phyloP scores from a whole-genome alignment of 2,113 vertebrate species.

The Panthera tigris region DNA sequence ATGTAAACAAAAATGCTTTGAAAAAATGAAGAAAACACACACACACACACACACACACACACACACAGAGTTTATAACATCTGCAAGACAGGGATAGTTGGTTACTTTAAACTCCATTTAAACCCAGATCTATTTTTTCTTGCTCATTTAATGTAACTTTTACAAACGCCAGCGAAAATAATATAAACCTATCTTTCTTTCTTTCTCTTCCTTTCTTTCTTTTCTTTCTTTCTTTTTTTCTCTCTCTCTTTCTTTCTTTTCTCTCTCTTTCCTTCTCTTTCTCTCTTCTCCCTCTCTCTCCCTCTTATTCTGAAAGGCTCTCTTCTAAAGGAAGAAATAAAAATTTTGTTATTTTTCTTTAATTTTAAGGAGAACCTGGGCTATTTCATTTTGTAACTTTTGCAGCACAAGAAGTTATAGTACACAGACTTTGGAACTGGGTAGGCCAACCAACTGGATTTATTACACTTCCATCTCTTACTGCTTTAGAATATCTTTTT shows the following conservation, averaged over 20 bases:
- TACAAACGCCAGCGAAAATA: neutral
- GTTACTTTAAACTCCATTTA: neutral
- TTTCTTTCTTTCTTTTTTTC: neutral
- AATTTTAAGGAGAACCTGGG: neutral
- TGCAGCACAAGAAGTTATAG: neutral
- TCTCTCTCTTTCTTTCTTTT: too few species aligned
- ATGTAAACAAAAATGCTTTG: conserved; percentile 29
- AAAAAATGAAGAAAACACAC: neutral
- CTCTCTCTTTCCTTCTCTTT: neutral
- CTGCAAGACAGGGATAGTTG: neutral
- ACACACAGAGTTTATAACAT: neutral
- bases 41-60: too few species aligned
- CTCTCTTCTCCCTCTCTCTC: neutral
- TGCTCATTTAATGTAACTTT: conserved; percentile 1
- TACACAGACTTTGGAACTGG: neutral
- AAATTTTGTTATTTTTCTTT: conserved; percentile 17
- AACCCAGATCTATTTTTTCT: neutral
- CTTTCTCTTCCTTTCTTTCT: neutral
- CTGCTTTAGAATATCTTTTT: neutral
- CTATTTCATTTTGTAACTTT: neutral
- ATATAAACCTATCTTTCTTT: neutral
- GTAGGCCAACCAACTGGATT: neutral
- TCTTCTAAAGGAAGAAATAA: neutral
- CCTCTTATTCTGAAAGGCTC: neutral
- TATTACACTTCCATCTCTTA: neutral